Base-by-base conservation (phyloP, 2,888 invertebrate genomes). In the Synergus umbraculus region DNA sequence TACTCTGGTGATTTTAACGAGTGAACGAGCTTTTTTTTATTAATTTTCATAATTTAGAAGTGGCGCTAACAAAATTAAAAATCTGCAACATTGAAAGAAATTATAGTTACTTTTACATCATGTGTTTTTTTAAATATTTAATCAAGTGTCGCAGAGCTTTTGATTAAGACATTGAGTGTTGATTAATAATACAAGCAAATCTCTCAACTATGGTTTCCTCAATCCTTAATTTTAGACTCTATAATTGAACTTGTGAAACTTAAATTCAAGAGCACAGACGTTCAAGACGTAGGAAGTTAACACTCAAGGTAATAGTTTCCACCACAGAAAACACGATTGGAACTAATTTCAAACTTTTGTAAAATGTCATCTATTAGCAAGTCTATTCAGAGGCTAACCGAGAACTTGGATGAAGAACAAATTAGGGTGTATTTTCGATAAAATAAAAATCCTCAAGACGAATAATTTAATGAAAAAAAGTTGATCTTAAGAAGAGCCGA, bases 221-320 rank as follows among this genome's bases (percentile, higher is more conserved):
- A 63, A 66, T 44, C 63, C 76, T 46, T 76, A 54, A 73, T 78
- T 83, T 78, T 64, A 58, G 18, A 18, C n/a, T 4, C 9, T 58
- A 29, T 29, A 29, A 58, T 58, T 58, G 58, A 58, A 58, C n/a
- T 9, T 49, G 69, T 46, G 29, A 49, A 69, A 69, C 49, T 69
- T 49, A 46, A 69, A 49, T 69, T 69, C 69, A 49, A 69, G 69
- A 65, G 60, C 10, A 46, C 12, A 46, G 46, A 46, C 46, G 8
- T 66, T 44, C 41, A 66, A 41, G 66, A 66, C 13, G n/a, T 18
- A 43, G 66, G n/a, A 43, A 66, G 66, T 66, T n/a, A 41, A 66
- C 41, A 66, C 66, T 66, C 66, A 43, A 66, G 43, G 43, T 69
- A 69, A 69, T 49, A 49, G 69, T 69, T 69, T 46, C 22, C 46